These are phyloP conservation scores for Xyliphius kryptos DNA, from an alignment of 2,113 vertebrate genomes.

Conservation along the genomic window DNA sequence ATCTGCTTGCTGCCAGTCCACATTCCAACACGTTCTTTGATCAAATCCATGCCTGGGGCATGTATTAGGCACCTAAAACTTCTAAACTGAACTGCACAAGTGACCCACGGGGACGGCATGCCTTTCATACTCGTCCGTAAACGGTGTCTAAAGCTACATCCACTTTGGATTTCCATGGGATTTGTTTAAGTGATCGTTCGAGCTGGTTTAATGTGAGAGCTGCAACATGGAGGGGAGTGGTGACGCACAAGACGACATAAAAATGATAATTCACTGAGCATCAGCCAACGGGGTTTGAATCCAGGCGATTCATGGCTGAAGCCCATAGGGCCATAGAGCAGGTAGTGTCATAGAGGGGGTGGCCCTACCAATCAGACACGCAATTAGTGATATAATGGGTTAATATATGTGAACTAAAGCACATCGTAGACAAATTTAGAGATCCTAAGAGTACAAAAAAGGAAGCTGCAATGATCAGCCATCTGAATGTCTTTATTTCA, in stretches of 20 bases:
- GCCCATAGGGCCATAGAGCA: no score
- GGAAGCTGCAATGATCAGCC: background rate
- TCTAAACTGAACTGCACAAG: constrained; percentile 30
- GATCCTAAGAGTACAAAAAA: constrained; percentile 13
- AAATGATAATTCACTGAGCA: no score
- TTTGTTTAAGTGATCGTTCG: constrained; percentile 49
- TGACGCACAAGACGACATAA: no score
- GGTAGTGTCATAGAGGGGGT: no score
- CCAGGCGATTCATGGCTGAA: no score
- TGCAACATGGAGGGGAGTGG: constrained; percentile 20
- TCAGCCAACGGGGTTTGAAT: no score
- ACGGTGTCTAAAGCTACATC: constrained; percentile 42
- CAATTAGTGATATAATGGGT: no score
- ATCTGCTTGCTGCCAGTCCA: background rate
- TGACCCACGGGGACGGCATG: constrained; percentile 12
- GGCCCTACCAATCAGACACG: no score
- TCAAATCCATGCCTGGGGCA: background rate
- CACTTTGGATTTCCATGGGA: constrained; percentile 38
- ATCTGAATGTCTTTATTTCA: constrained; percentile 1
- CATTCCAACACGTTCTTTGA: constrained; percentile 21
- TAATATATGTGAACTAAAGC: no score
- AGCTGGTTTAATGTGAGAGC: constrained; percentile 3
- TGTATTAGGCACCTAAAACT: constrained; percentile 14
- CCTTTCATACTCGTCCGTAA: constrained; percentile 21
- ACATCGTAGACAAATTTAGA: no score